A percentile compares a stretch with the other conserved stretches of the same genome.
These are phyloP conservation scores for Himalopsyche anomala DNA, from an alignment of 2,888 invertebrate species.

Conservation along the genomic window DNA sequence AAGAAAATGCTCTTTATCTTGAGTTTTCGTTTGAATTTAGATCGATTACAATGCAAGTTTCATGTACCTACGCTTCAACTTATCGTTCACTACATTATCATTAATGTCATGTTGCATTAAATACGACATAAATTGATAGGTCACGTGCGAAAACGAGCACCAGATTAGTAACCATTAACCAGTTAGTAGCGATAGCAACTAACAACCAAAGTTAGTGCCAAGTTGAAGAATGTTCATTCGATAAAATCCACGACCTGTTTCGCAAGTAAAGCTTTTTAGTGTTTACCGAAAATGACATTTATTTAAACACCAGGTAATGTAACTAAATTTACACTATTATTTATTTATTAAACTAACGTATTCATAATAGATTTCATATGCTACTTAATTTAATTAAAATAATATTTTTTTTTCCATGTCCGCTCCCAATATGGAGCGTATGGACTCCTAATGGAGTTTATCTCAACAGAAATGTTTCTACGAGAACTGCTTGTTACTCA, in stretches of 20 bases:
- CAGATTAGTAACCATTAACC: conserved; percentile 32
- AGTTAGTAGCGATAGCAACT: not conserved
- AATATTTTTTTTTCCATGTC: too few relatives aligned
- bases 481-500: too few relatives aligned
- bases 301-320: not conserved
- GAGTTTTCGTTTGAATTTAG: too few relatives aligned
- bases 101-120: not conserved
- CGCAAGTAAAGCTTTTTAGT: not conserved
- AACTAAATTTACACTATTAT: too few relatives aligned
- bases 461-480: too few relatives aligned
- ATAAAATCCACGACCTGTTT: not conserved
- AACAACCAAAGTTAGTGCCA: not conserved
- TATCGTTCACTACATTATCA: not conserved
- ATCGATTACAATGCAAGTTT: not conserved
- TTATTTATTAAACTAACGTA: too few relatives aligned
- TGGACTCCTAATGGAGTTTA: too few relatives aligned
- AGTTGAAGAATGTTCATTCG: conserved; percentile 16
- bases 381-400: too few relatives aligned
- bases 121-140: conserved; percentile 1
- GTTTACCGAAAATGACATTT: not conserved
- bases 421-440: too few relatives aligned
- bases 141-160: conserved; percentile 27
- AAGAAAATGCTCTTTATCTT: too few relatives aligned
- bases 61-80: not conserved
- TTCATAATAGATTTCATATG: too few relatives aligned